These are phyloP conservation scores for Scartelaos histophorus DNA, from an alignment of 2,113 vertebrate genomes.

Conservation along the genomic window DNA sequence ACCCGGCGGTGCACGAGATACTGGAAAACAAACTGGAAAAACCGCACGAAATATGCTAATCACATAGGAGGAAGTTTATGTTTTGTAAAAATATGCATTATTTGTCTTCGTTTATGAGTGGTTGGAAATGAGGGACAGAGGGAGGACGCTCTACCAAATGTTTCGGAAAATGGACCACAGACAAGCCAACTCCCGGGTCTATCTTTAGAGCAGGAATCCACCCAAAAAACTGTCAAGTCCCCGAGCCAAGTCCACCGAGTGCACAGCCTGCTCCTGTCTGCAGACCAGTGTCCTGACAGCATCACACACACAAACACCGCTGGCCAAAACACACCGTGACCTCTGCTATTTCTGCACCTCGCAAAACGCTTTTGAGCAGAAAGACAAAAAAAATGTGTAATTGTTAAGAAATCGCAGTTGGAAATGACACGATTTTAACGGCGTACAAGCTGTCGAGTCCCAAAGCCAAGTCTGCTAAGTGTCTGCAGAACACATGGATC, in stretches of 20 bases:
- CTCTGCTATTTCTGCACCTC: slow-evolving; percentile 13
- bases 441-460: too few relatives aligned
- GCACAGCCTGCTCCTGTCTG: slow-evolving; percentile 46
- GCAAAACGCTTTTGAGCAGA: neutral
- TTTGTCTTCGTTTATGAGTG: slow-evolving; percentile 67
- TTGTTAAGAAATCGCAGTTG: neutral
- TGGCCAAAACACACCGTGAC: slow-evolving; percentile 22
- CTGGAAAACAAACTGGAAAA: slow-evolving; percentile 65
- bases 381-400: too few relatives aligned
- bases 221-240: slow-evolving; percentile 72
- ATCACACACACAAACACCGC: slow-evolving; percentile 41
- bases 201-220: slow-evolving; percentile 79
- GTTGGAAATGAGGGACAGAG: slow-evolving; percentile 39
- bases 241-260: slow-evolving; percentile 45
- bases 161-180: slow-evolving; percentile 72
- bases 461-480: too few relatives aligned
- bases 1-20: slow-evolving; percentile 53
- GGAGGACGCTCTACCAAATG: slow-evolving; percentile 62
- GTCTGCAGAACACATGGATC: too few relatives aligned
- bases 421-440: neutral
- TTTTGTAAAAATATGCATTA: slow-evolving; percentile 75
- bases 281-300: slow-evolving; percentile 54
- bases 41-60: slow-evolving; percentile 73
- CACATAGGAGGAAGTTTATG: slow-evolving; percentile 75
- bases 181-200: slow-evolving; percentile 76